Conservation (phyloP, 2,888 invertebrate genomes). For the Troides aeacus region DNA sequence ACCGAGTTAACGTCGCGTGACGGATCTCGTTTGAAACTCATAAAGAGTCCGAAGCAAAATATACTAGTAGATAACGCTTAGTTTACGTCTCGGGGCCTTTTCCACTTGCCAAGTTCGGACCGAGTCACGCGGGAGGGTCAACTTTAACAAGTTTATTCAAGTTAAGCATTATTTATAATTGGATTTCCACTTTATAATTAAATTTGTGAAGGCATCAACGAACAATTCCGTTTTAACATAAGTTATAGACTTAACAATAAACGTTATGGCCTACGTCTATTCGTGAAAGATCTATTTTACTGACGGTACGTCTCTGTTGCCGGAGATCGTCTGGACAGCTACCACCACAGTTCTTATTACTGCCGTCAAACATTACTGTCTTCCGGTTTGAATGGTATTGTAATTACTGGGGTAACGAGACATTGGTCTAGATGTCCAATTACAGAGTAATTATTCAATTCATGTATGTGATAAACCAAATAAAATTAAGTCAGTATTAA, state of each 20-base stretch:
- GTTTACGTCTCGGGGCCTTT: conserved; percentile 74
- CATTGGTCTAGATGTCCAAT: too few species aligned
- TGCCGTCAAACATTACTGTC: too few species aligned
- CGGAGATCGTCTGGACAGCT: too few species aligned
- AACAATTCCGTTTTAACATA: conserved; percentile 22
- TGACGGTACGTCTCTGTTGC: too few species aligned
- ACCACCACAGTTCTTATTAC: too few species aligned
- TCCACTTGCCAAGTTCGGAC: conserved; percentile 73
- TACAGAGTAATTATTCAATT: too few species aligned
- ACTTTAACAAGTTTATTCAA: conserved; percentile 67
- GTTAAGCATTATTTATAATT: conserved; percentile 73
- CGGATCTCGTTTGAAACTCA: conserved; percentile 80
- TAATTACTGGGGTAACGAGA: too few species aligned
- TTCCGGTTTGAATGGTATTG: too few species aligned
- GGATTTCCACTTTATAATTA: conserved; percentile 69
- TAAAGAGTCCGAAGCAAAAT: conserved; percentile 80
- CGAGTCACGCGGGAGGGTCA: conserved; percentile 60
- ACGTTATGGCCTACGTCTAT: conserved; percentile 38
- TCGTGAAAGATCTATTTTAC: conserved; percentile 22
- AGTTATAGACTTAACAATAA: conserved; percentile 18
- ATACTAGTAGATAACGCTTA: conserved; percentile 76
- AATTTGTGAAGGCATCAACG: conserved; percentile 39
- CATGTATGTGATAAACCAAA: too few species aligned
- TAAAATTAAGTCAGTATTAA: too few species aligned
- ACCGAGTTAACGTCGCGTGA: conserved; percentile 79